A percentile compares a stretch with the other conserved stretches of the same genome.
Evolutionary conservation across 1,140 invertebrate species (phyloP).

Genomic region (Drosophila insularis): DNA sequence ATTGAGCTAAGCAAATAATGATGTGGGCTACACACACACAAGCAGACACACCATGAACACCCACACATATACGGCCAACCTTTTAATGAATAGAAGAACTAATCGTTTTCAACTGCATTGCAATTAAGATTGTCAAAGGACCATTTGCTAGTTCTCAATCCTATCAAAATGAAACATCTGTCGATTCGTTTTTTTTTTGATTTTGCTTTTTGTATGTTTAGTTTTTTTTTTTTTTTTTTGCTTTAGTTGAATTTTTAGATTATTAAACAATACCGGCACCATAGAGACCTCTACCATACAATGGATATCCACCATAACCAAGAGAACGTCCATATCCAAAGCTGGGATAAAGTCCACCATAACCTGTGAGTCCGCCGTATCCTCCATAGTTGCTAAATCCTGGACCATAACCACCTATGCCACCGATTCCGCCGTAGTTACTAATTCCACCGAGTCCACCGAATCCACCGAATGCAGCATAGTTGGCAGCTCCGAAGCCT

Average conservation of each 20-base stretch:
- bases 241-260: constrained; percentile 15
- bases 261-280: constrained; percentile 43
- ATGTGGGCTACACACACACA: constrained; percentile 42
- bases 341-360: constrained; percentile 18
- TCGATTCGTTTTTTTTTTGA: not conserved
- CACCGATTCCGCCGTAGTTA: constrained; percentile 15
- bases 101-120: constrained; percentile 69
- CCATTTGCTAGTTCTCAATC: constrained; percentile 18
- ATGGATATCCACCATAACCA: constrained; percentile 54
- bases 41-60: constrained; percentile 18
- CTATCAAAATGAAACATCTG: constrained; percentile 43
- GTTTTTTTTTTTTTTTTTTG: constrained; percentile 18
- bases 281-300: constrained; percentile 47
- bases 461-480: not conserved
- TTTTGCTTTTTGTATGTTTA: constrained; percentile 31
- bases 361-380: constrained; percentile 29
- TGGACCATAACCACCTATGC: too few relatives aligned
- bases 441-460: constrained; percentile 11
- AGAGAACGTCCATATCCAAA: constrained; percentile 46
- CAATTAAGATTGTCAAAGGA: constrained; percentile 64
- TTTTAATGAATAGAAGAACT: constrained; percentile 76
- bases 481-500: too few relatives aligned
- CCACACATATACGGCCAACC: constrained; percentile 21
- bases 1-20: constrained; percentile 70
- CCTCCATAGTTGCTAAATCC: constrained; percentile 24